Evolutionary conservation across 1,140 invertebrate genomes (phyloP), one percentile per base, ranked within the genome.

Genomic region (Penaeus japonicus): DNA sequence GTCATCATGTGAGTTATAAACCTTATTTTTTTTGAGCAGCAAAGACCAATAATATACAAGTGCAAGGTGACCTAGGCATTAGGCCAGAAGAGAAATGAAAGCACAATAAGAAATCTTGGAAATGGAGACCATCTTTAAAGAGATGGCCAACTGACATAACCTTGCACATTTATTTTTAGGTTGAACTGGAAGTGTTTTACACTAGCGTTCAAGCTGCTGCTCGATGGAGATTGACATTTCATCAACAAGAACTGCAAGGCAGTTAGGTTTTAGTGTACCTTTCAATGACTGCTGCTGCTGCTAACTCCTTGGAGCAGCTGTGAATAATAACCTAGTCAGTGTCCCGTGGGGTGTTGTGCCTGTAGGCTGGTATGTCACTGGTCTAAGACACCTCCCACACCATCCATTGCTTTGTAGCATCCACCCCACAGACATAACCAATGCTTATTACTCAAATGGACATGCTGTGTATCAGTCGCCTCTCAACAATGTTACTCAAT

Each of bases 401-500:
- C 87, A 88, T 75, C 70, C 80, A 77, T 77, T 77, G 80, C 87
- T 78, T 85, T 77, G 87, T 88, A 84, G 87, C 77, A 80, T 59
- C 73, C 65, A 84, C 87, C 80, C 87, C 87, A 87, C 86, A 83
- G 87, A 88, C 79, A 87, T 87, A 88, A 88, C 87, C 87, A 88
- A 83, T 88, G 87, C 87, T 88, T 88, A 88, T 82, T 83, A 83
- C 81, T 83, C 80, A 82, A 83, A 84, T 84, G 83, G 83, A 88
- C 87, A 88, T 83, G 87, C 87, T 75, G 87, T 88, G 87, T 88
- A 88, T 88, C 87, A 78, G 87, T 88, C 87, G 87, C 87, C 80
- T 88, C 80, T 87, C 85, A 87, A 88, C 83, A 82, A 88, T 88
- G 87, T 88, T 88, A 88, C 73, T 88, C 87, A 88, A 88, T 88